These are phyloP conservation scores for Parapsyche elsis DNA, from an alignment of 1,140 invertebrate species.

Conservation along the genomic window DNA sequence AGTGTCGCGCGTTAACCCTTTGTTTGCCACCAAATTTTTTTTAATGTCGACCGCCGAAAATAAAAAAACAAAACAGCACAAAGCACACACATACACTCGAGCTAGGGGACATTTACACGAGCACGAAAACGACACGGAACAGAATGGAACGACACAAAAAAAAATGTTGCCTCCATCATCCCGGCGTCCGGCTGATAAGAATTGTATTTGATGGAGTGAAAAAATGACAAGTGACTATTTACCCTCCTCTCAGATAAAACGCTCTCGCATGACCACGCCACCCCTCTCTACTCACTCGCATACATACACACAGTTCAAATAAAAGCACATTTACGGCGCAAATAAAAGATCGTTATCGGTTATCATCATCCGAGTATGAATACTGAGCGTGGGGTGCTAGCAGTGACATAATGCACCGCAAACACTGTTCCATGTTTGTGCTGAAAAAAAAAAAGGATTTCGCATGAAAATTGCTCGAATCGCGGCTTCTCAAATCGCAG, in stretches of 20 bases:
- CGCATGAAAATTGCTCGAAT: neutral
- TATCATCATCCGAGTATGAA: constrained; percentile 49
- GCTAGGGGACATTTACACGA: neutral
- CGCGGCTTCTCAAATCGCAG: neutral
- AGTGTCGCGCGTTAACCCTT: neutral
- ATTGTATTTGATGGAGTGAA: constrained; percentile 56
- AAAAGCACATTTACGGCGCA: constrained; percentile 55
- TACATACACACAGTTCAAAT: constrained; percentile 46
- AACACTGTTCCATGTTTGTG: constrained; percentile 34
- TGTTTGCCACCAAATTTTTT: neutral
- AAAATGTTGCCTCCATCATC: constrained; percentile 20
- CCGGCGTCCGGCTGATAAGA: constrained; percentile 45
- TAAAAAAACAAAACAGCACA: neutral
- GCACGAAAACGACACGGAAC: neutral
- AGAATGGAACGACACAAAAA: constrained; percentile 4
- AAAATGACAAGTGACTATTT: constrained; percentile 57
- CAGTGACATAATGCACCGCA: constrained; percentile 55
- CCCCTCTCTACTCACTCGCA: constrained; percentile 6
- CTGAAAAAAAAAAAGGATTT: constrained; percentile 4
- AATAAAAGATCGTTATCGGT: constrained; percentile 56
- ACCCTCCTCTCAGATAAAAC: constrained; percentile 45
- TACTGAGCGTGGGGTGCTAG: constrained; percentile 17
- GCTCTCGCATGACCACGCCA: constrained; percentile 22
- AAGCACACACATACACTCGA: neutral
- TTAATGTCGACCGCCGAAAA: neutral